Base-by-base conservation (phyloP, 2,888 invertebrate genomes). In the Ashinkailepas kermadecensis region DNA sequence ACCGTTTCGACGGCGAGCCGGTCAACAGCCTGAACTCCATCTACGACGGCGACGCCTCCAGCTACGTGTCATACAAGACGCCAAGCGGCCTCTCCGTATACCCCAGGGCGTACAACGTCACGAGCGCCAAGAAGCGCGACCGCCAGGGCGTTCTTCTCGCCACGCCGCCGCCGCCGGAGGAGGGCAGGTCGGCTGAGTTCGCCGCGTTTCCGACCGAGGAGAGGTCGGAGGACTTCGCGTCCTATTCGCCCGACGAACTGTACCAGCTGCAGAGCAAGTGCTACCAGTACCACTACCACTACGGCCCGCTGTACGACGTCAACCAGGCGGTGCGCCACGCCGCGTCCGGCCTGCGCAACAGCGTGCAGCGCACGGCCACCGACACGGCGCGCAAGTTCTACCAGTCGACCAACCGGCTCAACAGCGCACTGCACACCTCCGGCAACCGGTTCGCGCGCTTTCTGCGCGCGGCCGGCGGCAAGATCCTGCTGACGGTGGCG, bases 371-470 rank as follows among this genome's bases (percentile, higher is more conserved):
- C 18, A 58, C 79, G 10, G 79, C 58, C 15, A 12, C 10, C 25
- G 7, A 79, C 57, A 79, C 79, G 23, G 79, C 79, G n/a, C n/a
- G 58, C 58, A n/a, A 79, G 23, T 59, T 79, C 58, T 57, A 58
- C 79, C 12, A 2, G 15, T 13, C 79, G 15, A 59, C 79, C 58
- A 57, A n/a, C 15, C 23, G 59, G 23, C 58, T 58, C 58, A 25
- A 23, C 83, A 83, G 85, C 84, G 82, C 85, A 83, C 83, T 85
- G 82, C 81, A 86, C 85, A 83, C 85, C 83, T 82, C 81, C 13
- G 91, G 93, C 64, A 93, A 93, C 86, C 88, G 87, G 82, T 88
- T 88, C 81, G 95, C 95, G 95, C 95, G 95, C 87, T 58, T 25
- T 25, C 10, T 79, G 57, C 13, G 57, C 23, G 23, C n/a, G 13